Percentiles rank a stretch among this genome's conserved stretches.
These are phyloP conservation scores for Magallana gigas DNA, from an alignment of 1,140 invertebrate species.

Conservation along the genomic window DNA sequence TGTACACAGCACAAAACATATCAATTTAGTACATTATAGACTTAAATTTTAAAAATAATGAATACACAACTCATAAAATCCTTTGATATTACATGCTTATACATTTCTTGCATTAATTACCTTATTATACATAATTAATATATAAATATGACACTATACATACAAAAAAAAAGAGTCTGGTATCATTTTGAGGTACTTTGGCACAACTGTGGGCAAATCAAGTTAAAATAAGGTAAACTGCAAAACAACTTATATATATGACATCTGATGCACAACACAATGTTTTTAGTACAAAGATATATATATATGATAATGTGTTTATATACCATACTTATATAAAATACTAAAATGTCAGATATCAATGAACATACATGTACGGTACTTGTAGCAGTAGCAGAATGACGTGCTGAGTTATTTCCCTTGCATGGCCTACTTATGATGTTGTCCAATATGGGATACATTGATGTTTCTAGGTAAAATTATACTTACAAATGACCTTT, in stretches of 20 bases:
- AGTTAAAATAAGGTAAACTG: background rate
- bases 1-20: background rate
- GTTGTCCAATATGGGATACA: background rate
- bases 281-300: background rate
- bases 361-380: too few species aligned
- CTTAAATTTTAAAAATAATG: too few species aligned
- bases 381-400: too few species aligned
- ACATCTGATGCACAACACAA: background rate
- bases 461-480: background rate
- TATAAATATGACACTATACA: background rate
- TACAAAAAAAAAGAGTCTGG: background rate
- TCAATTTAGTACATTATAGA: background rate
- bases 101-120: background rate
- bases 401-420: too few species aligned
- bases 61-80: too few species aligned
- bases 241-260: background rate
- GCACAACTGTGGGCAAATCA: conserved; percentile 7
- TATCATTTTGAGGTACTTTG: conserved; percentile 11
- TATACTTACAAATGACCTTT: conserved; percentile 31
- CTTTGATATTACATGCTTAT: too few species aligned
- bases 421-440: too few species aligned
- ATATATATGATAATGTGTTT: background rate
- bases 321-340: too few species aligned
- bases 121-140: background rate
- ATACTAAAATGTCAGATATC: too few species aligned